Evolutionary conservation across 2,113 vertebrate species (phyloP), one percentile per base, ranked within the genome.

Genomic region (Cyphomyrus discorhynchus): DNA sequence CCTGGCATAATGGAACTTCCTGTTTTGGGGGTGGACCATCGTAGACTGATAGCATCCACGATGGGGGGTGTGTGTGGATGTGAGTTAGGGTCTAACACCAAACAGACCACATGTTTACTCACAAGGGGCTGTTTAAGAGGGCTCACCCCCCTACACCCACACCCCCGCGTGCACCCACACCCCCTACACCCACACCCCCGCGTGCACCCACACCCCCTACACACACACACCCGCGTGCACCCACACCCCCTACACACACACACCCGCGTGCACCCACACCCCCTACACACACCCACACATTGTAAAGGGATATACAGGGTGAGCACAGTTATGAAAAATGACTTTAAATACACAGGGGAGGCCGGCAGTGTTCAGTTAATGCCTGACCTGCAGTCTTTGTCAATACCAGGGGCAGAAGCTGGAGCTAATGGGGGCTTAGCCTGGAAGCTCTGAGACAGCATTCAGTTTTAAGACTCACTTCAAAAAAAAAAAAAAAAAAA

Each of bases 391-490:
- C 46, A 88, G n/a, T 80, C 5, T 90, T 50, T 19, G 31, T 47
- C 45, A 47, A 84, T 24, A 84, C 15, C 82, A 83, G 17, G 45
- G 39, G 7, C 7, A 84, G 42, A 84, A 13, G 21, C 13, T 19
- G 80, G 15, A 21, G 39, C 8, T 47, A 47, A 46, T 24, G 21
- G 2, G 17, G 19, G n/a, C 45, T 10, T 7, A 74, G 39, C 49
- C 47, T 15, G 39, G 19, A 62, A 62, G 35, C 19, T 46, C 80
- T 11, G 49, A 49, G 45, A 56, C 58, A 74, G 39, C 45, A 35
- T 74, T 88, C 62, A 39, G 13, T 31, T 88, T 88, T 47, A 88
- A 47, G 42, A 70, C 53, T 70, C 56, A 88, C 87, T 27, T 39
- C 9, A 80, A 39, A 77, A 39, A 53, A 46, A 42, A 42, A 39